phyloP scores from a whole-genome alignment of 2,888 invertebrate species.

The Aspidiotus destructor region DNA sequence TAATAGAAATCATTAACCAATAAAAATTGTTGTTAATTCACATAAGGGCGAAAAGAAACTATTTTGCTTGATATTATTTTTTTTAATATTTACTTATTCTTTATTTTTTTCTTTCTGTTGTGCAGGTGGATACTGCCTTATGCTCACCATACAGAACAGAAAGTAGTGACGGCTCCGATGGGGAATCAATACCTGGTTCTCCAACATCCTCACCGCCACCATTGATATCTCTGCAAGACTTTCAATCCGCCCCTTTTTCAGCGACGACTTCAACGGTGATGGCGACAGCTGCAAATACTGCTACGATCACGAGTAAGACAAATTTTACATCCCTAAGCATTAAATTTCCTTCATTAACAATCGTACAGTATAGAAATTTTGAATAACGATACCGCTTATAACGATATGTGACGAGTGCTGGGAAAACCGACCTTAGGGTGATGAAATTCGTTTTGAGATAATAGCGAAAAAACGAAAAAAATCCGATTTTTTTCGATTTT shows the following conservation, averaged over 20 bases:
- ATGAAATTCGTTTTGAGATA: too few relatives aligned
- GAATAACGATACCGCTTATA: too few relatives aligned
- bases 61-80: not conserved
- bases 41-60: not conserved
- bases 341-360: too few relatives aligned
- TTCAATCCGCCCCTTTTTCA: slow-evolving; percentile 41
- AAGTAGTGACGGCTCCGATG: slow-evolving; percentile 30
- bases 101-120: not conserved
- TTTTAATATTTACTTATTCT: not conserved
- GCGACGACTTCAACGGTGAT: slow-evolving; percentile 37
- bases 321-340: slow-evolving; percentile 30
- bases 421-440: too few relatives aligned
- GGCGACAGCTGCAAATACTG: slow-evolving; percentile 41
- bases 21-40: too few relatives aligned
- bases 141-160: slow-evolving; percentile 29
- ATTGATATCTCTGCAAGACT: slow-evolving; percentile 28
- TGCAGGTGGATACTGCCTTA: slow-evolving; percentile 26
- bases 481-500: too few relatives aligned
- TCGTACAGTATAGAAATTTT: too few relatives aligned
- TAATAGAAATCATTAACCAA: not conserved
- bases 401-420: too few relatives aligned
- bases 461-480: too few relatives aligned
- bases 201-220: slow-evolving; percentile 32
- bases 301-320: slow-evolving; percentile 36
- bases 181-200: slow-evolving; percentile 33